Base-by-base conservation (phyloP, 2,113 vertebrate genomes). In the Dendrocopos noguchii region DNA sequence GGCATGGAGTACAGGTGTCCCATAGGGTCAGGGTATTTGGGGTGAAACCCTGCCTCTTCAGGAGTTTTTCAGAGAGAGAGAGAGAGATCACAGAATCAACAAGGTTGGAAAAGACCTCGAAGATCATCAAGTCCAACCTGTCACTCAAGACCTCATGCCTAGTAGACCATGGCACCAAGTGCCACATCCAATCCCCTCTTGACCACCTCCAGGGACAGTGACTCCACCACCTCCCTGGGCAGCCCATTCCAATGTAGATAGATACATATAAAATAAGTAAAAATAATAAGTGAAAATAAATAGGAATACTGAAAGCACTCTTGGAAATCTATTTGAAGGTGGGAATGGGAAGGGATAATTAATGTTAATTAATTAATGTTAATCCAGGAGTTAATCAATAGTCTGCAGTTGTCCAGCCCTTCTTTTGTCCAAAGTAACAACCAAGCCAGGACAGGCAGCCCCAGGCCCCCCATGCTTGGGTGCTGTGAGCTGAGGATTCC, bases 401-500 rank as follows among this genome's bases (percentile, higher is more conserved):
- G 19, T 76, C 22, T 31, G 17, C 33, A 39, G 7, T 76, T 92
- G 50, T 61, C 19, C 13, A 61, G 59, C 21, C 7, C 29, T 75
- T 46, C 63, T 75, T 61, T 24, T 25, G 9, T 24, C 50, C 34
- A 33, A 67, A 66, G 33, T 21, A 80, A 65, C 39, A 56, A 36
- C 59, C 47, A 19, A 36, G 15, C 10, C 39, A 31, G 39, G 28
- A 24, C 36, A 36, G 77, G 44, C 14, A 44, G 46, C 31, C 22
- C 29, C 46, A 63, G 29, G 9, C 12, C 10, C 5, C 16, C 15
- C 11, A 6, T 2, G 9, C 36, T 53, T 4, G 0, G 1, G 3
- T 39, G 44, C 44, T 73, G 19, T 14, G 53, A 84, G 34, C 2
- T 84, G 57, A 74, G 12, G 17, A n/a, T 79, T 67, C 44, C 33